phyloP scores from a whole-genome alignment of 2,113 vertebrate genomes.

The Pterocles gutturalis region DNA sequence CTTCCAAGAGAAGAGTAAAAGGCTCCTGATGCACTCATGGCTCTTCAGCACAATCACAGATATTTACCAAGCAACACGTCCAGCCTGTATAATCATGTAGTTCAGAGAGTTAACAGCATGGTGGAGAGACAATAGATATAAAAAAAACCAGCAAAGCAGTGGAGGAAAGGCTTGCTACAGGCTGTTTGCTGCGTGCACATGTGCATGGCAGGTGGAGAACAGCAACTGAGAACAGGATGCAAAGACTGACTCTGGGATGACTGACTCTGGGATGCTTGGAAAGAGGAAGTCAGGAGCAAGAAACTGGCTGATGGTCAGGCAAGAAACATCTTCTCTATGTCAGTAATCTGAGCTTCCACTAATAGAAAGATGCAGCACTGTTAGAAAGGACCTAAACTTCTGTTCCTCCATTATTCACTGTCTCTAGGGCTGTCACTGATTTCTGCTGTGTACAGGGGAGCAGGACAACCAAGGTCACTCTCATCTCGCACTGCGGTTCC shows the following conservation, averaged over 20 bases:
- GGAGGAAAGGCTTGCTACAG: not conserved
- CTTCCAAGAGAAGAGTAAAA: not conserved
- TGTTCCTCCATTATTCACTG: not conserved
- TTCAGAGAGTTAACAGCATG: not conserved
- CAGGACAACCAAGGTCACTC: not conserved
- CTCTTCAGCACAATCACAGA: not conserved
- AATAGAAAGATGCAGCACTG: not conserved
- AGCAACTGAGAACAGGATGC: not conserved
- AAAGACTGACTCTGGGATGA: not conserved
- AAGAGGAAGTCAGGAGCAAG: not conserved
- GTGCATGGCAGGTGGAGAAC: not conserved
- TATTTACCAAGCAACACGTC: not conserved
- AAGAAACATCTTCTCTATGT: not conserved
- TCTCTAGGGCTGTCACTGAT: not conserved
- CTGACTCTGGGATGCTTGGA: not conserved
- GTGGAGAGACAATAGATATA: not conserved
- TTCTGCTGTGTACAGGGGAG: not conserved
- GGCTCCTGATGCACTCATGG: rapidly evolving
- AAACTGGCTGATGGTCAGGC: not conserved
- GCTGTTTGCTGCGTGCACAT: not conserved
- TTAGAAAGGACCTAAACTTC: not conserved
- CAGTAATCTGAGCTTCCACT: not conserved
- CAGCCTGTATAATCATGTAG: not conserved
- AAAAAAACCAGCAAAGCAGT: not conserved
- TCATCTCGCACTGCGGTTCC: not conserved